Evolutionary conservation across 2,888 invertebrate genomes (phyloP), one percentile per base, ranked within the genome.

Genomic region (Drosophila nr. perissopoda): DNA sequence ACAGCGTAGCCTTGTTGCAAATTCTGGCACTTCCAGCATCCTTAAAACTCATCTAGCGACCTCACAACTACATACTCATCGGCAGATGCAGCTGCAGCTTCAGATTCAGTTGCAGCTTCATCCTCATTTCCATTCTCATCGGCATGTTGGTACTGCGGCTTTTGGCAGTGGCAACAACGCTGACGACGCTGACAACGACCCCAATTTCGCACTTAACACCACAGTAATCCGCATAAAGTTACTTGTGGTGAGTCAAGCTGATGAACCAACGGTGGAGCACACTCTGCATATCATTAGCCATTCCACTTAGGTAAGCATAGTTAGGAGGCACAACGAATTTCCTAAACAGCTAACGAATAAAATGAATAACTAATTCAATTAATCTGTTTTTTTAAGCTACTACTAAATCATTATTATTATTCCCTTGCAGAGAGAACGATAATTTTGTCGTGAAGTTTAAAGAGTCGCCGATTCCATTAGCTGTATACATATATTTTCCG

Each of bases 131-230:
- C 38, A 63, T 45, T 27, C 42, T 27, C 62, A 69, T 57, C 27
- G 31, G 29, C 27, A 38, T 31, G 57, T 36, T 51, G 40, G 29
- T 40, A 34, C 6, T 56, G 33, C 45, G 56, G 61, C 63, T 61
- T 42, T 69, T 58, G 38, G 56, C 60, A 48, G 54, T 65, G 65
- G 58, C 57, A 57, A 27, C 25, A 68, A 13, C 42, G 10, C 31
- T 31, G 71, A 66, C 63, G 70, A 66, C 66, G 82, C 45, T 8
- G 45, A 25, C 45, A 45, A 80, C 84, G 87, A 84, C 87, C 83
- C 80, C 87, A 87, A 82, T 87, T 83, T 80, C 59, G 82, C 73
- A 80, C 80, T 86, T 82, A 80, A 75, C 82, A 69, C 68, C 68
- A 77, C 68, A 75, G 75, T 56, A 68, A 78, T 69, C 78, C 78